Base-by-base conservation (phyloP, 1,140 invertebrate genomes). In the Scaptomyza hsui region DNA sequence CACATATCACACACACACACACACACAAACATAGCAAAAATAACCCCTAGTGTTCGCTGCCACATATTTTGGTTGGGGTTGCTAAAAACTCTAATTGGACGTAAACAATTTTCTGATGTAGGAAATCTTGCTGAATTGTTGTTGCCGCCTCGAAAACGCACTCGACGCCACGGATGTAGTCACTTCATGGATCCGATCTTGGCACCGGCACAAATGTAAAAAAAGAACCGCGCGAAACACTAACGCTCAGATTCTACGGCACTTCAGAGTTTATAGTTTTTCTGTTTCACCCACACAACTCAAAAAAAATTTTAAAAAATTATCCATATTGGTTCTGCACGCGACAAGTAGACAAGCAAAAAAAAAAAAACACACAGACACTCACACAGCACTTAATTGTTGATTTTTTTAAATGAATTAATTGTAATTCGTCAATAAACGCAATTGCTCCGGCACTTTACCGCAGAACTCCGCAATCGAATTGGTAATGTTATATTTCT, bases 381-480 rank as follows among this genome's bases (percentile, higher is more conserved):
- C 29, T 26, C 35, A 49, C 16, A 37, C 26, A 15, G 21, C 13
- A 55, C 21, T 70, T 32, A 48, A 62, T 53, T 55, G 48, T 45
- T 13, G 15, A 41, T 24, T 24, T 18, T 16, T 26, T 42, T 42
- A 29, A 19, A 39, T 35, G 7, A 32, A 57, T 41, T 55, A 63
- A 55, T 55, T 71, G 52, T 29, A 19, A 45, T 56, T 32, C 35
- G 39, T 42, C 45, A 71, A 44, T 35, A 64, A 51, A 51, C 39
- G 15, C 15, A 57, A 60, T 64, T 51, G 44, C 21, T 71, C 68
- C 68, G 68, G 61, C 52, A 37, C 64, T 61, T 68, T 68, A 68
- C 61, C 68, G 61, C 39, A 65, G 68, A 71, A 71, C 68, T 64
- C 39, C 61, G 13, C 61, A 65, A 65, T 65, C 61, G 68, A 65